Evolutionary conservation across 2,113 vertebrate species (phyloP).

Genomic region (Sceloporus undulatus): DNA sequence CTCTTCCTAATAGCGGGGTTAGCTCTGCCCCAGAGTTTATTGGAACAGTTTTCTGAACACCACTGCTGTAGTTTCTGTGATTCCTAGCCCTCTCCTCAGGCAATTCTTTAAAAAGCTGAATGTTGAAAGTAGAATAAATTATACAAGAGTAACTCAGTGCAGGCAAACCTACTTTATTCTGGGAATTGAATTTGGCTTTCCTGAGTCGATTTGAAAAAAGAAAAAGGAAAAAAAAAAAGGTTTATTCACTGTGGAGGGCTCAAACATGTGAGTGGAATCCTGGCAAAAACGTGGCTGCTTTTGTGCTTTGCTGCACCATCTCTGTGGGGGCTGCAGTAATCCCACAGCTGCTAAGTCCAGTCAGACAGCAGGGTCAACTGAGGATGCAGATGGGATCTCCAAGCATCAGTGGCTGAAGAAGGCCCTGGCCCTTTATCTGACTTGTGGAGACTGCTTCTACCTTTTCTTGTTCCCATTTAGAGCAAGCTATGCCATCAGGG

Average conservation of each 20-base stretch:
- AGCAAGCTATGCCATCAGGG: not conserved
- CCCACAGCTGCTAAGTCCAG: constrained; percentile 32
- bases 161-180: not conserved
- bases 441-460: not conserved
- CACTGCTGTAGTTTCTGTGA: not conserved
- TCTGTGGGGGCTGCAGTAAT: constrained; percentile 28
- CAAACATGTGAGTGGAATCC: not conserved
- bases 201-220: not conserved
- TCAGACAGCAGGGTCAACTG: constrained; percentile 11
- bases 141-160: not conserved
- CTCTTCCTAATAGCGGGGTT: too few relatives aligned
- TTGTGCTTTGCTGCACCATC: constrained; percentile 12
- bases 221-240: not conserved
- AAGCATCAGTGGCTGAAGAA: not conserved
- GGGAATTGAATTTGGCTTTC: constrained; percentile 7
- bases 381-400: constrained; percentile 11
- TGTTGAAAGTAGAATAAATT: not conserved
- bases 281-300: not conserved
- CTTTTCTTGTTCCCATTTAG: not conserved
- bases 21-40: not conserved
- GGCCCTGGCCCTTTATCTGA: not conserved
- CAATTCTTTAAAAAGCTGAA: not conserved
- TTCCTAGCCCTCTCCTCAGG: not conserved
- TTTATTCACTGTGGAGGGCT: not conserved
- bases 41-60: not conserved